A percentile compares a stretch with the other conserved stretches of the same genome.
phyloP scores from a whole-genome alignment of 2,113 vertebrate genomes.

The Anolis carolinensis region DNA sequence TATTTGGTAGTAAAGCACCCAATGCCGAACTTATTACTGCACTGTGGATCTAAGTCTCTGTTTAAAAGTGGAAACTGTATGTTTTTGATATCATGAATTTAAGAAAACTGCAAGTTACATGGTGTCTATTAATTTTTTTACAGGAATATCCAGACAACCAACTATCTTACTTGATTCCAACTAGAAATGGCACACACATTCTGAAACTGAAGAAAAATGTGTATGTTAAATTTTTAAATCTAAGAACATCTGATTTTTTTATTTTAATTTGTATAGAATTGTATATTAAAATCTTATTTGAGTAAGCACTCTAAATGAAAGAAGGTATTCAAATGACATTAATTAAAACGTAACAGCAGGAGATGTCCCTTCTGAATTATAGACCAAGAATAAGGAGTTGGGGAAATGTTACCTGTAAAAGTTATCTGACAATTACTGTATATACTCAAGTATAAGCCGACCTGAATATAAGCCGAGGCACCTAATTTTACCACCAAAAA shows the following conservation, averaged over 20 bases:
- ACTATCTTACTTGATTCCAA: slow-evolving; percentile 66
- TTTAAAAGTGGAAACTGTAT: neutral
- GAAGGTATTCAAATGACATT: neutral
- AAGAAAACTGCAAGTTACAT: slow-evolving; percentile 9
- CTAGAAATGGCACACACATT: slow-evolving; percentile 64
- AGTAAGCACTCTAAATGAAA: neutral
- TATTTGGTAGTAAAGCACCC: neutral
- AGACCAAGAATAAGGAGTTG: neutral
- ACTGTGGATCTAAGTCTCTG: slow-evolving; percentile 1
- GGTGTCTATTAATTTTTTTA: slow-evolving; percentile 49
- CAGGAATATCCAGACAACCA: slow-evolving; percentile 64
- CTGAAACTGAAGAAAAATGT: slow-evolving; percentile 72
- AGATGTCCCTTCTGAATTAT: neutral
- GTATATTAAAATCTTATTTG: neutral
- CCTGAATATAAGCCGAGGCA: no score
- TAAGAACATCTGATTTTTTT: neutral
- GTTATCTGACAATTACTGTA: no score
- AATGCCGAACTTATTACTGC: neutral
- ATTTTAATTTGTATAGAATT: slow-evolving; percentile 5
- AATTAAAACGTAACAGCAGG: neutral
- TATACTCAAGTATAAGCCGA: no score
- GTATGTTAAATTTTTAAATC: slow-evolving; percentile 53
- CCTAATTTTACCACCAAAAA: no score
- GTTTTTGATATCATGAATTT: neutral
- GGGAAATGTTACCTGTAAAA: no score